Evolutionary conservation across 2,797 vertebrate species (phyloP).

Genomic region (Stomatorhinus walkeri): DNA sequence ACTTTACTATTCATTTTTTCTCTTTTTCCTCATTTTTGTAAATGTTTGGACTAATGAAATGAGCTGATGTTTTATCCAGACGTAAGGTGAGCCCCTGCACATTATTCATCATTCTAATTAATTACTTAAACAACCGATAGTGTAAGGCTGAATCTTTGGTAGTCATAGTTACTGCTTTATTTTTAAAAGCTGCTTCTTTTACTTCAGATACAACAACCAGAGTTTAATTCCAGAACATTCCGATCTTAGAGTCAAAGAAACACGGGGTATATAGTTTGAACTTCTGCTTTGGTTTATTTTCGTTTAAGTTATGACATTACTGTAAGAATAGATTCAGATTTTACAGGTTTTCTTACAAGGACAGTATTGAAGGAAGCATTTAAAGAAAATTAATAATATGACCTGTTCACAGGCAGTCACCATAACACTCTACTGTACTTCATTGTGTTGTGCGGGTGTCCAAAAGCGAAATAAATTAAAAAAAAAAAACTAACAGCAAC

Average conservation of each 20-base stretch:
- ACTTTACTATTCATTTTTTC: not conserved
- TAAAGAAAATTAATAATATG: not conserved
- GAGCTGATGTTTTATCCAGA: not conserved
- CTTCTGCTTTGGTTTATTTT: not conserved
- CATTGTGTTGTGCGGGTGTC: not conserved
- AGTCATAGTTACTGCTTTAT: conserved; percentile 19
- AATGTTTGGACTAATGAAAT: not conserved
- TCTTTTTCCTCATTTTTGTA: not conserved
- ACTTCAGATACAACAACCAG: not conserved
- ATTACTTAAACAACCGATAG: not conserved
- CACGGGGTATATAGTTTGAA: no score
- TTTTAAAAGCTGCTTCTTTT: not conserved
- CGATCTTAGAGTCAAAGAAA: not conserved
- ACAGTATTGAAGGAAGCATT: not conserved
- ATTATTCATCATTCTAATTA: not conserved
- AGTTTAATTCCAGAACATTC: not conserved
- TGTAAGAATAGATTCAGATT: not conserved
- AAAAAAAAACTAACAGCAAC: not conserved
- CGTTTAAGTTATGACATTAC: not conserved
- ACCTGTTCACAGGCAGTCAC: not conserved
- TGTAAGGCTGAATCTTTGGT: not conserved
- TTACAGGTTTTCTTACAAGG: not conserved
- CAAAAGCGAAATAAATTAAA: not conserved
- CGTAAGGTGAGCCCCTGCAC: not conserved
- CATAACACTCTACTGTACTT: not conserved